These are phyloP conservation scores for Zalophus californianus DNA, from an alignment of 2,797 vertebrate species.

Conservation along the genomic window DNA sequence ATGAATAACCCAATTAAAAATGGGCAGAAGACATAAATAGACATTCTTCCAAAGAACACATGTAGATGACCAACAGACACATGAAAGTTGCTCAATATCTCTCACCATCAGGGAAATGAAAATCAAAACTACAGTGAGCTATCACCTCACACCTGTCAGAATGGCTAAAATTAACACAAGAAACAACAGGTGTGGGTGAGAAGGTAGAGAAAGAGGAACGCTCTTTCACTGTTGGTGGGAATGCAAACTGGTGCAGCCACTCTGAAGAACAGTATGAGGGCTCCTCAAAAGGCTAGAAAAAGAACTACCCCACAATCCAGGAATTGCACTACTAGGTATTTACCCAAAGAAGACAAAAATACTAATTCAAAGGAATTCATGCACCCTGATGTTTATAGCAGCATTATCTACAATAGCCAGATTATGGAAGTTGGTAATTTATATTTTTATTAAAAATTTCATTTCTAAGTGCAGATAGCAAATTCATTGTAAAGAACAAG, in stretches of 20 bases:
- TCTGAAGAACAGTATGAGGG: not conserved
- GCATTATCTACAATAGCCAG: not conserved
- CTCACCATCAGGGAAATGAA: not conserved
- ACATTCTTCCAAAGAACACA: not conserved
- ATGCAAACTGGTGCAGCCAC: not conserved
- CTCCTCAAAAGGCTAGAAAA: not conserved
- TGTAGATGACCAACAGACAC: not conserved
- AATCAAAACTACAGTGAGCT: not conserved
- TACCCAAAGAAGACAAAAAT: not conserved
- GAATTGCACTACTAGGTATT: not conserved
- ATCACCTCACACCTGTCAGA: not conserved
- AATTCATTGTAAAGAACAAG: not conserved
- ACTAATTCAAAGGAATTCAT: not conserved
- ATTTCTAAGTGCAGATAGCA: not conserved
- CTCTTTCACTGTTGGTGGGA: not conserved
- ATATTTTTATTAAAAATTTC: not conserved
- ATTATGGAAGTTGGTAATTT: not conserved
- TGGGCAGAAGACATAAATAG: not conserved
- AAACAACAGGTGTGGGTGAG: not conserved
- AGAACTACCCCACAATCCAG: no score
- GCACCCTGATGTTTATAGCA: not conserved
- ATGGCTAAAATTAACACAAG: not conserved
- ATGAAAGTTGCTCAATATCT: not conserved
- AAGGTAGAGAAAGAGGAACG: not conserved
- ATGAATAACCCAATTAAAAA: not conserved